Base-by-base conservation (phyloP, 2,888 invertebrate species). In the Erebia palarica region DNA sequence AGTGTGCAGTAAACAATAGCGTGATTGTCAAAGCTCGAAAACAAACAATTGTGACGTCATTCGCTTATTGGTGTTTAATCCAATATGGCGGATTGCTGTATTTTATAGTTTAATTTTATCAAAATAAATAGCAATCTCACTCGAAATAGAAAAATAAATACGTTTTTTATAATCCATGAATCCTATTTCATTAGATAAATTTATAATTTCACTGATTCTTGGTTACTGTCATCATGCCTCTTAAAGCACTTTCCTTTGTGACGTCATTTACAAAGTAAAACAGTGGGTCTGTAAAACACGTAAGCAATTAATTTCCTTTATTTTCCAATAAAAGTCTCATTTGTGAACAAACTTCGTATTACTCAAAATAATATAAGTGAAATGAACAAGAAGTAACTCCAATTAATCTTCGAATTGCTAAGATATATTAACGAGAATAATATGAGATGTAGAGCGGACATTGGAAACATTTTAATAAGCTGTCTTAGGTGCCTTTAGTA, bases 331-430 rank as follows among this genome's bases (percentile, higher is more conserved):
- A 55, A 65, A 55, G 7, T 11, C 65, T 65, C 36, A 65, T 65
- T 55, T 55, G 16, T 27, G 18, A 65, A 65, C 65, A 55, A 65
- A 55, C 53, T 63, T 49, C 63, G 63, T 21, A n/a, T 27, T 53
- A 42, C 65, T 18, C 36, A 4, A 36, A 65, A 60, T 60, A 27
- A 49, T 49, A 21, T 64, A 42, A 55, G 65, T 42, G 42, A 55
- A 64, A 64, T 64, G 61, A 61, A 61, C 47, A 64, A 65, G 53
- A 65, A 65, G 42, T 65, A 55, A 55, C 53, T 65, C 65, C 55
- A 65, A 65, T 65, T 65, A 65, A 65, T 65, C 18, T 42, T 18
- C 13, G 65, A 65, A 65, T 11, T 14, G n/a, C 49, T 1, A 21
- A 49, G 63, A 49, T 7, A 49, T 63, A 18, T 47, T 9, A 44